A percentile compares a stretch with the other conserved stretches of the same genome.
Conservation (phyloP, 2,888 invertebrate genomes). For the Ectemnius continuus region DNA sequence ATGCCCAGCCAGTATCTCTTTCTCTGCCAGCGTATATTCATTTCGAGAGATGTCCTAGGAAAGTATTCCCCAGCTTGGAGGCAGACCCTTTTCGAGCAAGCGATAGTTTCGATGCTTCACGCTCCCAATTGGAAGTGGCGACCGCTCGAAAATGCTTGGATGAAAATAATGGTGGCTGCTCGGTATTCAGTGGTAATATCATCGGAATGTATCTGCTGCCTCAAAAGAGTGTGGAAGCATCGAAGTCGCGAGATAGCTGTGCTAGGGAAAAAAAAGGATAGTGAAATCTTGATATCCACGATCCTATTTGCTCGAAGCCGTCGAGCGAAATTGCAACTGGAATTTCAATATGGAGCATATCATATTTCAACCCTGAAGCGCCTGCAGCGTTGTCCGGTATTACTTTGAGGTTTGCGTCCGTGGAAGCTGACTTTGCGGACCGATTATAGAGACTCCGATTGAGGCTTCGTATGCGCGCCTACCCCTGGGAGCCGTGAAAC, state of each 20-base stretch:
- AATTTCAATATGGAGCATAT: constrained; percentile 65
- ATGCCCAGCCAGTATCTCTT: constrained; percentile 1
- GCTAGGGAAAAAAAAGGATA: background rate
- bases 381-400: constrained; percentile 56
- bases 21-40: background rate
- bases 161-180: background rate
- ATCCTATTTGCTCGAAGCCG: constrained; percentile 34
- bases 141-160: background rate
- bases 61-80: too few relatives aligned
- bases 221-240: background rate
- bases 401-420: constrained; percentile 53
- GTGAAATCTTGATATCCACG: constrained; percentile 5
- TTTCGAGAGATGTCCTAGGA: too few relatives aligned
- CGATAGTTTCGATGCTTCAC: background rate
- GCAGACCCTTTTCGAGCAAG: background rate
- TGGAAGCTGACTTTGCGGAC: constrained; percentile 50
- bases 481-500: constrained; percentile 18
- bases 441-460: constrained; percentile 61
- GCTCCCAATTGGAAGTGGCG: background rate
- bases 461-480: constrained; percentile 39
- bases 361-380: constrained; percentile 57
- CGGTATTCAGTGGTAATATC: background rate
- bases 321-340: constrained; percentile 59
- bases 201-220: background rate
- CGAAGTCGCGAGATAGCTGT: background rate